Conservation (phyloP, 2,888 invertebrate species). For the Tribolium freemani region DNA sequence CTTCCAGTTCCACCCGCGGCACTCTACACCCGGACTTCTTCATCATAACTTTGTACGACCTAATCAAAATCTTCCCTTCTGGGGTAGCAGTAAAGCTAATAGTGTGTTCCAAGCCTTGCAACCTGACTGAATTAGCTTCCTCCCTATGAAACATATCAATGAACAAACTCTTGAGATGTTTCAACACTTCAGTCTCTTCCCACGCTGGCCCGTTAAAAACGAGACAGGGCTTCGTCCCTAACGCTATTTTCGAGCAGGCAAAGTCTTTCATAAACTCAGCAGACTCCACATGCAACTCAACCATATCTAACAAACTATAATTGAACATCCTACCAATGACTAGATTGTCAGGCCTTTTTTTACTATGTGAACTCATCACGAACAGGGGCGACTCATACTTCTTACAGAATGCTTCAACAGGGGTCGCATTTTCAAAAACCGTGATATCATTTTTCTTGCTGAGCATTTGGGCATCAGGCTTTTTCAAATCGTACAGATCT, state of each 20-base stretch:
- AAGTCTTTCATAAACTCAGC: conserved; percentile 87
- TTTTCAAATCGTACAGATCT: conserved; percentile 89
- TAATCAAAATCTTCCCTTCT: conserved; percentile 83
- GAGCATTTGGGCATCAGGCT: conserved; percentile 84
- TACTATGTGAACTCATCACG: conserved; percentile 91
- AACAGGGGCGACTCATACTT: conserved; percentile 93
- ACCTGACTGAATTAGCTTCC: conserved; percentile 82
- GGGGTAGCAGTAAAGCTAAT: conserved; percentile 88
- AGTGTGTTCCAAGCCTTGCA: conserved; percentile 95
- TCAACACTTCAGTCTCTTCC: conserved; percentile 84
- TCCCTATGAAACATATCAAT: conserved; percentile 94
- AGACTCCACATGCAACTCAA: conserved; percentile 91
- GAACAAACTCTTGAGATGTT: conserved; percentile 88
- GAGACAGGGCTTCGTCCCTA: conserved; percentile 91
- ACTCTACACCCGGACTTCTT: conserved; percentile 93
- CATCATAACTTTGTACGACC: conserved; percentile 84
- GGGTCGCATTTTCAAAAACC: conserved; percentile 92
- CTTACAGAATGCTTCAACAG: conserved; percentile 81
- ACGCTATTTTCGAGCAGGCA: conserved; percentile 74
- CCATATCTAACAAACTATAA: conserved; percentile 93
- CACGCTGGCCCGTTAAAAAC: conserved; percentile 94
- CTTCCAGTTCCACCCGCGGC: conserved; percentile 92
- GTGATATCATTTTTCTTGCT: conserved; percentile 89
- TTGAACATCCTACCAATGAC: conserved; percentile 92
- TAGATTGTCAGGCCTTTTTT: conserved; percentile 95